A percentile compares a stretch with the other conserved stretches of the same genome.
Conservation (phyloP, 2,797 vertebrate genomes). For the Trachurus trachurus region DNA sequence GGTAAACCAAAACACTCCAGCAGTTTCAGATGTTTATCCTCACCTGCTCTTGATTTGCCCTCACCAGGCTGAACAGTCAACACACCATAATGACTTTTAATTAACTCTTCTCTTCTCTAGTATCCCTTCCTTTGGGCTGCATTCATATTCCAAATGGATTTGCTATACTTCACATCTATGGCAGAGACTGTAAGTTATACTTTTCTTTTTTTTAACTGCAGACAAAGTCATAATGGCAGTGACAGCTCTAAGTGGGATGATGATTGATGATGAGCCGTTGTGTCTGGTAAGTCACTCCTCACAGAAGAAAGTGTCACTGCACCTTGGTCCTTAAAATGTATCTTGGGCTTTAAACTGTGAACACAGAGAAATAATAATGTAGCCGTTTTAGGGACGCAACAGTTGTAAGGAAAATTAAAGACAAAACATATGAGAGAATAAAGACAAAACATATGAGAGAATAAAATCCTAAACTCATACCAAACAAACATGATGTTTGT, state of each 20-base stretch:
- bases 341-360: neutral
- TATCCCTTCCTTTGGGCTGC: neutral
- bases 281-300: neutral
- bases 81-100: conserved; percentile 32
- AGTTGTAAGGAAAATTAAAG: no score
- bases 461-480: no score
- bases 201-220: neutral
- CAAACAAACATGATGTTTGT: no score
- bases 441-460: no score
- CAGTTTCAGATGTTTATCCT: conserved; percentile 16
- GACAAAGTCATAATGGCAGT: neutral
- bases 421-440: no score
- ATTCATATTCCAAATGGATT: conserved; percentile 25
- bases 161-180: conserved; percentile 8
- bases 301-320: neutral
- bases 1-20: conserved; percentile 26
- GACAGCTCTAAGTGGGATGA: neutral
- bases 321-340: neutral
- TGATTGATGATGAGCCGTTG: neutral
- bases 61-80: neutral
- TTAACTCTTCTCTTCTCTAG: conserved; percentile 14
- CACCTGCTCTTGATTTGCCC: conserved; percentile 1
- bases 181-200: conserved; percentile 3
- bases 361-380: neutral
- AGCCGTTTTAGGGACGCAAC: neutral